Evolutionary conservation across 1,140 invertebrate species (phyloP), one percentile per base, ranked within the genome.

Genomic region (Drosophila saltans): DNA sequence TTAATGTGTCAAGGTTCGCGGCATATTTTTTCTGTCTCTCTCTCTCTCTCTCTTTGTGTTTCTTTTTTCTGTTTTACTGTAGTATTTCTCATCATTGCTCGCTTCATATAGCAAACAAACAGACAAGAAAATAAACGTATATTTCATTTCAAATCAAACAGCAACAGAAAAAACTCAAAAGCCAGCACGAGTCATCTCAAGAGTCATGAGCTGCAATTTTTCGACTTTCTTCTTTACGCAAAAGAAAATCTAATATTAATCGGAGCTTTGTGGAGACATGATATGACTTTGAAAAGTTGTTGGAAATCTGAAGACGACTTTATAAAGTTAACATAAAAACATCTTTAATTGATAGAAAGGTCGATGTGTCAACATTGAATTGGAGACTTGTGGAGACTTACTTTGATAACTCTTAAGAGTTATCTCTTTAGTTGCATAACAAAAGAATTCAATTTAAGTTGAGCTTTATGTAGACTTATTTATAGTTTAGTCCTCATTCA

Each of bases 1-100:
- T 88, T 88, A 88, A 88, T 88, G 84, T 88, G 84, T 88, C 84
- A 88, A 88, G 84, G 84, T 88, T 88, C 78, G 84, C 85, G 84
- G 84, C 85, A 89, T 88, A 88, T 36, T 89, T 88, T 84, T 88
- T 65, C 39, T 58, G 11, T 58, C 39, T 33, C 39, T 40, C n/a
- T 59, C 36, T 59, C 28, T 64, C 45, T 36, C 33, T 36, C 52
- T 58, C 30, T 64, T 26, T 48, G 21, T 52, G 45, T 52, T 52
- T 52, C 45, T 48, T 48, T 48, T 52, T 24, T 21, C 21, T 24
- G 21, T 52, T 52, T 52, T 26, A 52, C 45, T 52, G 45, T 26
- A 52, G 45, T 52, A 52, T 52, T 26, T 52, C 45, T 52, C 45
- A 52, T 52, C 45, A 52, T 52, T 52, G 45, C 45, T 52, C 45